Percentiles rank a stretch among this genome's conserved stretches.
These are phyloP conservation scores for Schrankia costaestrigalis DNA, from an alignment of 2,888 invertebrate genomes.

Conservation along the genomic window DNA sequence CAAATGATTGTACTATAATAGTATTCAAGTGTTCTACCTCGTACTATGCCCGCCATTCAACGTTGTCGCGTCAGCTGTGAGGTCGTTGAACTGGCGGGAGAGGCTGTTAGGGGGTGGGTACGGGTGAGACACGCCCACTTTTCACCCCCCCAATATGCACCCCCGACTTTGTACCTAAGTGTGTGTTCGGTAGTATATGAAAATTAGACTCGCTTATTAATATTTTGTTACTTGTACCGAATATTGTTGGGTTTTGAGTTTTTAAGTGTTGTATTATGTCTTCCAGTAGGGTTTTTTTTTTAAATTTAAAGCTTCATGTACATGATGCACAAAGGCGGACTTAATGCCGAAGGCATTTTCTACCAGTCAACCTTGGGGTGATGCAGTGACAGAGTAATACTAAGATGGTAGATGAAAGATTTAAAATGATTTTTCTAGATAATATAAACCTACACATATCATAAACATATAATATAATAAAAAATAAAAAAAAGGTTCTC, in stretches of 20 bases:
- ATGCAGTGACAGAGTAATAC: too few relatives aligned
- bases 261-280: too few relatives aligned
- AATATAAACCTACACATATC: too few relatives aligned
- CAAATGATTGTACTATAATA: slow-evolving; percentile 17
- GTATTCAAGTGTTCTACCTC: slow-evolving; percentile 16
- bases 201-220: slow-evolving; percentile 28
- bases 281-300: too few relatives aligned
- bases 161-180: slow-evolving; percentile 18
- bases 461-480: too few relatives aligned
- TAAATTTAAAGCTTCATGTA: too few relatives aligned
- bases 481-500: too few relatives aligned
- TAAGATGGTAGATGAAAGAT: too few relatives aligned
- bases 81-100: slow-evolving; percentile 49
- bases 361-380: too few relatives aligned
- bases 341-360: too few relatives aligned
- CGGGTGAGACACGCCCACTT: slow-evolving; percentile 8
- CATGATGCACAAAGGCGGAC: too few relatives aligned
- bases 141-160: slow-evolving; percentile 35
- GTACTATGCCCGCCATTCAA: slow-evolving; percentile 61
- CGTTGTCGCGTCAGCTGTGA: slow-evolving; percentile 63
- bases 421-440: too few relatives aligned
- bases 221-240: slow-evolving; percentile 8
- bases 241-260: not conserved
- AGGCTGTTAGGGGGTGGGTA: slow-evolving; percentile 13
- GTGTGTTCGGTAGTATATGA: slow-evolving; percentile 22